These are phyloP conservation scores for Trypoxylus dichotomus DNA, from an alignment of 1,140 invertebrate species.

Conservation along the genomic window DNA sequence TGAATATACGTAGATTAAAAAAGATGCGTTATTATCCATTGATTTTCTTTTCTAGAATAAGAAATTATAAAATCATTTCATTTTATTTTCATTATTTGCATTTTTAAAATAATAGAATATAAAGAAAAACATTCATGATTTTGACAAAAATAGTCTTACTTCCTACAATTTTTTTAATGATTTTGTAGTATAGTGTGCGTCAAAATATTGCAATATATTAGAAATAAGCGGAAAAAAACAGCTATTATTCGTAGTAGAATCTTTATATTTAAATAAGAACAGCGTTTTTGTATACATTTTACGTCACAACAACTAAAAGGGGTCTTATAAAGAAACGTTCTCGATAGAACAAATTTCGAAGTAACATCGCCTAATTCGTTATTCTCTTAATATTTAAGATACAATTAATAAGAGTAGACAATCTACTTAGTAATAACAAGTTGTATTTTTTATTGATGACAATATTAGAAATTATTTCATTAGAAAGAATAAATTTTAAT, in stretches of 20 bases:
- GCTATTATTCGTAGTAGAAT: neutral
- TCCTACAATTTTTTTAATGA: no score
- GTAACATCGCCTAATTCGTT: neutral
- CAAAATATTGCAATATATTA: no score
- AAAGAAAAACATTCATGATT: no score
- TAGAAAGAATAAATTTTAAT: neutral
- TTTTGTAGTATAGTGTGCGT: no score
- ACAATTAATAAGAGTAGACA: neutral
- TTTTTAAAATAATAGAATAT: no score
- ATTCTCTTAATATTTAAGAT: neutral
- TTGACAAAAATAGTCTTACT: no score
- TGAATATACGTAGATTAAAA: no score
- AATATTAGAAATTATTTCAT: neutral
- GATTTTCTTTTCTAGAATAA: no score
- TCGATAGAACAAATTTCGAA: neutral
- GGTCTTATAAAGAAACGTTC: neutral
- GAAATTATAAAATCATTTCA: no score
- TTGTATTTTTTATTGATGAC: neutral
- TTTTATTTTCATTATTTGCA: no score
- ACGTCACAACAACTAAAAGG: slow-evolving; percentile 3
- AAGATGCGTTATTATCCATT: no score
- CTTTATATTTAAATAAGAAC: slow-evolving; percentile 19
- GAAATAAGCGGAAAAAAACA: no score
- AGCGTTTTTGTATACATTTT: neutral
- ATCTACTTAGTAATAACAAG: neutral